These are phyloP conservation scores for Elachura formosa DNA, from an alignment of 2,113 vertebrate species.

Conservation along the genomic window DNA sequence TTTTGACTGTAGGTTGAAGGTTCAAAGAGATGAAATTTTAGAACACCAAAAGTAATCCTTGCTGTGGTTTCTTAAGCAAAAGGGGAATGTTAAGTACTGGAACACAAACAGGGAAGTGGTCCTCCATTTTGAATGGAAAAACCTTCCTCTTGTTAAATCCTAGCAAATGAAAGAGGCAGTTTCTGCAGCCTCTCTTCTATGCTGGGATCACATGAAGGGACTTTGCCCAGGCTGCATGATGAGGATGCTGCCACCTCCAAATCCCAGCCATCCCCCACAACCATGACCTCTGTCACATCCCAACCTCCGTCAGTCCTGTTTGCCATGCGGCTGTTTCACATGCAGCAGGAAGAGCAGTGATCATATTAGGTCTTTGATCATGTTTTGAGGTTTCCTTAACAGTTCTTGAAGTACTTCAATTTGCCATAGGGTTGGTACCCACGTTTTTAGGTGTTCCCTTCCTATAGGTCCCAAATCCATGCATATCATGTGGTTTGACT, in stretches of 20 bases:
- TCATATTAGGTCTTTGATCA: background rate
- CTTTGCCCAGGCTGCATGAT: background rate
- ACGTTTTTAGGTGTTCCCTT: background rate
- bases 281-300: too few species aligned
- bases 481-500: background rate
- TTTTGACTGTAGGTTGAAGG: background rate
- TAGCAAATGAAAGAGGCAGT: background rate
- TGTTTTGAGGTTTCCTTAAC: background rate
- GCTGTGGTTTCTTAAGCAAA: background rate
- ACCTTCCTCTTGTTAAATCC: background rate
- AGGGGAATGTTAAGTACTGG: background rate
- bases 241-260: background rate
- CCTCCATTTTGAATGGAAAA: background rate
- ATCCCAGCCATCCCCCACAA: background rate
- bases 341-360: background rate
- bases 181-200: background rate
- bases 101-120: background rate
- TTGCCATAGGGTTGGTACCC: background rate
- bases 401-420: background rate
- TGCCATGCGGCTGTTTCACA: background rate
- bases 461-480: background rate
- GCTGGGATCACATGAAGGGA: background rate
- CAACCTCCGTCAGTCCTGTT: background rate
- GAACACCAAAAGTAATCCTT: background rate
- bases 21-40: background rate